phyloP scores from a whole-genome alignment of 2,888 invertebrate genomes.

The Mythimna loreyi region DNA sequence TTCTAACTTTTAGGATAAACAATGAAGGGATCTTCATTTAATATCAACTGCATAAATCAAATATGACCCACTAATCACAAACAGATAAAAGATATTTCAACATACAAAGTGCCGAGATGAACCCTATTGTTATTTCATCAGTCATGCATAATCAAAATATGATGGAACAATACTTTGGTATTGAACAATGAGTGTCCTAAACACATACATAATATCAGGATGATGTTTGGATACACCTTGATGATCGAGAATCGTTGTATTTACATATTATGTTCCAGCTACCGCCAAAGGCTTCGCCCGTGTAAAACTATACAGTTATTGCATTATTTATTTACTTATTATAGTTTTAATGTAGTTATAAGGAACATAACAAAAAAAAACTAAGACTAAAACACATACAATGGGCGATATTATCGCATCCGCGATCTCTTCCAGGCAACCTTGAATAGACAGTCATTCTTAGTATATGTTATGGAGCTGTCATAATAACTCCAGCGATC shows the following conservation, averaged over 20 bases:
- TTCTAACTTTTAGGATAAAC: background rate
- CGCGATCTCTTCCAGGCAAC: no score
- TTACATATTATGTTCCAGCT: conserved; percentile 40
- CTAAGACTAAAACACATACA: no score
- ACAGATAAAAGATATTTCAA: conserved; percentile 46
- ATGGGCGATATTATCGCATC: no score
- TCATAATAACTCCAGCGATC: no score
- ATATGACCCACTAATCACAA: conserved; percentile 48
- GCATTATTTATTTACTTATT: no score
- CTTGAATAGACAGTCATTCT: no score
- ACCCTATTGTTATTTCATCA: conserved; percentile 59
- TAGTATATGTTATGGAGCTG: no score
- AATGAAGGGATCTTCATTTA: background rate
- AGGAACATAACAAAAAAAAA: no score
- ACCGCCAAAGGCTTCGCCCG: no score
- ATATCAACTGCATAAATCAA: conserved; percentile 36
- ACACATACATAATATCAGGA: conserved; percentile 47
- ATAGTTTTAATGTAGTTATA: no score
- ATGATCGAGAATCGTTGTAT: conserved; percentile 46
- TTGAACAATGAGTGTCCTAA: conserved; percentile 63
- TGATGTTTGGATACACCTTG: conserved; percentile 54
- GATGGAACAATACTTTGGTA: conserved; percentile 58
- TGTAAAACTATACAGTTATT: no score
- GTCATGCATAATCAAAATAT: conserved; percentile 64
- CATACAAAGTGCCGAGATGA: conserved; percentile 51